Conservation (phyloP, 2,113 vertebrate species). For the Chrysemys picta region DNA sequence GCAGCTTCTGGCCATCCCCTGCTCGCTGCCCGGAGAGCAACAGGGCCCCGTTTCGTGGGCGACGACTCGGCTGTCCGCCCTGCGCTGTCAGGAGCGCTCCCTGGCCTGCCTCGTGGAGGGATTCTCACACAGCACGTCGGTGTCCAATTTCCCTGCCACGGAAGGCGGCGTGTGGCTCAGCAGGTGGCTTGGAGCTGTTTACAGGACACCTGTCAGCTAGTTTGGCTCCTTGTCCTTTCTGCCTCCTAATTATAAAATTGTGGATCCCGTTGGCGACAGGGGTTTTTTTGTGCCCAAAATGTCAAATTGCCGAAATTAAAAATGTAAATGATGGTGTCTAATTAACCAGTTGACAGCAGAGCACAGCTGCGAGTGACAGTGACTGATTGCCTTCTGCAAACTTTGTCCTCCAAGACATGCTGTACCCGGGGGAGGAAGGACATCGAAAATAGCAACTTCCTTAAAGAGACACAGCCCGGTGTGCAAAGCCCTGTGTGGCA, state of each 20-base stretch:
- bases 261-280: constrained; percentile 64
- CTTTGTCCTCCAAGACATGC: constrained; percentile 76
- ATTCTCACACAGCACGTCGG: constrained; percentile 3
- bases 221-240: constrained; percentile 54
- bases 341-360: constrained; percentile 93
- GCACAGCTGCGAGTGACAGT: constrained; percentile 94
- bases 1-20: neutral
- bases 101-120: constrained; percentile 19
- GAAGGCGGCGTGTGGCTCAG: constrained; percentile 50
- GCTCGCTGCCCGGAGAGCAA: neutral
- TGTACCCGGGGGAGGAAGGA: constrained; percentile 57
- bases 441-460: constrained; percentile 53
- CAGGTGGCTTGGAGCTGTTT: constrained; percentile 57
- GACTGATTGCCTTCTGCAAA: constrained; percentile 90
- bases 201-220: constrained; percentile 77
- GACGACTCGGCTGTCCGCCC: neutral
- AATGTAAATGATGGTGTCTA: constrained; percentile 94
- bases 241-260: constrained; percentile 77
- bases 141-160: constrained; percentile 36
- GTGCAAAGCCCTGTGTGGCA: neutral
- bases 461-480: constrained; percentile 56
- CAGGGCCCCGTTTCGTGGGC: neutral
- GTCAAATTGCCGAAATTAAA: constrained; percentile 92
- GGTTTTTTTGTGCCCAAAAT: constrained; percentile 78
- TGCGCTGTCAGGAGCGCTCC: neutral